Base-by-base conservation (phyloP, 1,140 invertebrate species). In the Condylostylus longicornis region DNA sequence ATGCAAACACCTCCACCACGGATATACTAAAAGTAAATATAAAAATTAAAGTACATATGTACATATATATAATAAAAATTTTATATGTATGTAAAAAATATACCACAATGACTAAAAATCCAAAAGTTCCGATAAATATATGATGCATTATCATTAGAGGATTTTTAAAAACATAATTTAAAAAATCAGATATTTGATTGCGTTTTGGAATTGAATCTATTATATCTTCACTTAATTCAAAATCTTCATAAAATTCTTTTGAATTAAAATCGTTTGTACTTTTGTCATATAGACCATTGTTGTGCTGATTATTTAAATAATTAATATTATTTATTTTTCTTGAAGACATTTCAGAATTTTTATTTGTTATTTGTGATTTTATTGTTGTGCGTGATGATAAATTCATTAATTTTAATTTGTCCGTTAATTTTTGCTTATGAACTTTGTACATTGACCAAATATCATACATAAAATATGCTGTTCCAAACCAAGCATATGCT, bases 401-500 rank as follows among this genome's bases (percentile, higher is more conserved):
- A 3, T 51, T 46, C 44, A 58, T 37, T 36, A 55, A n/a, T 18
- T 53, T 56, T 42, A 58, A 34, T 36, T 58, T 59, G 33, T 61
- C 57, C 35, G 54, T 49, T 7, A 61, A 48, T 44, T 61, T 63
- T 36, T 58, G 58, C 10, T 54, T 61, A 45, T 68, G 63, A 17
- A 77, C 73, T 53, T 67, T 66, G 43, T 75, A 77, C 74, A 77
- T 77, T 2, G 72, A 77, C 74, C 74, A 78, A 33, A 76, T 72
- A 53, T 80, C 77, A 47, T 80, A 80, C 53, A 77, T 68, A 51
- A 82, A 82, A 54, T 82, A 82, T 1, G 79, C 75, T 20, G 77
- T 69, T 4, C 74, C 78, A 54, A 82, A 81, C 71, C 73, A 79
- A 0, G 76, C 75, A 58, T 81, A 82, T 0, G 71, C 69, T 50